Base-by-base conservation (phyloP, 2,888 invertebrate species). In the Sepioteuthis lessoniana region DNA sequence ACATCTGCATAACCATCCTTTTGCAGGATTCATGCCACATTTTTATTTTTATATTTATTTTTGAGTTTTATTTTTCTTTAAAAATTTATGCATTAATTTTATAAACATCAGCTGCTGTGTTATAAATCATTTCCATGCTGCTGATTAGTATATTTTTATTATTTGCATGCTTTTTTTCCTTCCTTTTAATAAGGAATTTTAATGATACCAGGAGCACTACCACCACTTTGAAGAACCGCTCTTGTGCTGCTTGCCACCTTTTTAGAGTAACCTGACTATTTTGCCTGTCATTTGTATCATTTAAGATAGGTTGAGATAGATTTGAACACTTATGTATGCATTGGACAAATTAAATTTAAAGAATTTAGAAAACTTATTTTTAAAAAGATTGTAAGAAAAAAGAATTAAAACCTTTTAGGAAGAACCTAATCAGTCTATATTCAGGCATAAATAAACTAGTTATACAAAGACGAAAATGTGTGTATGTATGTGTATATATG, bases 161-260 rank as follows among this genome's bases (percentile, higher is more conserved):
- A 76, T 76, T 76, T 76, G 76, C n/a, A 35, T 76, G 76, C 76
- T 35, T 35, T n/a, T n/a, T n/a, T 35, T 35, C n/a, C n/a, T 16
- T 35, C n/a, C n/a, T 13, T 16, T 76, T 76, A n/a, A n/a, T 76
- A 76, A 76, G 76, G 76, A 76, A 35, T 76, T 76, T n/a, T 76
- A 76, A 76, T n/a, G 76, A 76, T 76, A 76, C n/a, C 76, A 76
- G n/a, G 76, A 76, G 76, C n/a, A n/a, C 76, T n/a, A 76, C n/a
- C n/a, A 76, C n/a, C 76, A n/a, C 76, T n/a, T n/a, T 76, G 76
- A 76, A 76, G 76, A 76, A 76, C n/a, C 76, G 10, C n/a, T n/a
- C 76, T n/a, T 8, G 8, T n/a, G 31, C 76, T n/a, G n/a, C 76
- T n/a, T 76, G 13, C n/a, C 76, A 76, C 76, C n/a, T 76, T 55